Base-by-base conservation (phyloP, 2,888 invertebrate species). In the Apamea monoglypha region DNA sequence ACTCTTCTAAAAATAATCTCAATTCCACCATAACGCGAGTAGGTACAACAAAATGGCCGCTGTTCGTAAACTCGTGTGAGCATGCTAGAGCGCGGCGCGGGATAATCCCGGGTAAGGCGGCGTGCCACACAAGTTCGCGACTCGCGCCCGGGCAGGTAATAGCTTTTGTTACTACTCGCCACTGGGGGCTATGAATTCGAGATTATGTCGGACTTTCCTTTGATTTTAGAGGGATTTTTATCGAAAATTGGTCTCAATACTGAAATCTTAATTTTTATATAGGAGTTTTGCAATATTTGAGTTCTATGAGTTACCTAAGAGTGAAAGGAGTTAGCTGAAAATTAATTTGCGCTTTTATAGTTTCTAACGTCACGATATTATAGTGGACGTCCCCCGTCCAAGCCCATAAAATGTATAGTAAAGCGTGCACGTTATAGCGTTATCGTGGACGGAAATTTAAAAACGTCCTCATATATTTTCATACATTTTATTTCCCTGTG, bases 151-250 rank as follows among this genome's bases (percentile, higher is more conserved):
- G 88, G 88, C 91, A 92, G 92, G 93, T 94, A 94, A 94, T 93
- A 90, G 94, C 93, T 93, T 94, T 94, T 93, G 92, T 92, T 93
- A 90, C 87, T 81, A 88, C 81, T 82, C 84, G 80, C 90, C 89
- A 89, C 86, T 79, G 69, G 82, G 84, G 88, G 40, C 86, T 50
- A 80, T 80, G 85, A 59, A n/a, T 80, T 76, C 10, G 29, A 59
- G 61, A 75, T 63, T 69, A 66, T 32, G 29, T 66, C 47, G 59
- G 87, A 86, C 63, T 71, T 73, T 80, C 66, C 70, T 85, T 53
- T 71, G 66, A 68, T 80, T 68, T 67, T 71, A 75, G 29, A 8
- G 29, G 32, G 64, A 29, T 80, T 80, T 70, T 50, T n/a, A 16
- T 1, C 16, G 47, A 5, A 68, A 59, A 36, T 68, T 78, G 44